A percentile compares a stretch with the other conserved stretches of the same genome.
Conservation (phyloP, 2,797 vertebrate species). For the Pogoniulus pusillus region DNA sequence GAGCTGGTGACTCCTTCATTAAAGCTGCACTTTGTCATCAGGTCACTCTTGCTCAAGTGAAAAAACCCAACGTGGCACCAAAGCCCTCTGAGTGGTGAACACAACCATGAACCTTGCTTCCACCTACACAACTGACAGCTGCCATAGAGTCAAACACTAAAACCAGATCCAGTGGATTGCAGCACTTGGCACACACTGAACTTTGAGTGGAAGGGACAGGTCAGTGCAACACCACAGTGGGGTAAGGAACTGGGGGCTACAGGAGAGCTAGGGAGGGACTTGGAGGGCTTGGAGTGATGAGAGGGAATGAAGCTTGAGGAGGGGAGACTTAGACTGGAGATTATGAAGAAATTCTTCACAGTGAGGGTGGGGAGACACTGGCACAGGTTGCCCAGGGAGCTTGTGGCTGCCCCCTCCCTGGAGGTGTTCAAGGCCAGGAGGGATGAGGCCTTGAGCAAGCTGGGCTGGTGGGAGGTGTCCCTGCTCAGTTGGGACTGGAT, state of each 20-base stretch:
- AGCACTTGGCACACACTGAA: neutral
- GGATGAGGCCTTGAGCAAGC: too few species aligned
- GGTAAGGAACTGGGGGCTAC: too few species aligned
- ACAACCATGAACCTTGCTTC: neutral
- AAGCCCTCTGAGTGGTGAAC: neutral
- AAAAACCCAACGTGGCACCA: neutral
- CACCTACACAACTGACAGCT: neutral
- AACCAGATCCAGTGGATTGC: neutral
- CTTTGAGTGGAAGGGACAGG: neutral
- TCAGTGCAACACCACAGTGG: neutral
- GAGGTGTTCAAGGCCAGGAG: too few species aligned
- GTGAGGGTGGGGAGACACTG: too few species aligned
- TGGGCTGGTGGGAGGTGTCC: too few species aligned
- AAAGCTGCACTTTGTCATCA: neutral
- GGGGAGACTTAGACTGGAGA: too few species aligned
- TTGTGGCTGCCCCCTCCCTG: too few species aligned
- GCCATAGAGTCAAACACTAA: neutral
- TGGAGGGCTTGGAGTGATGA: too few species aligned
- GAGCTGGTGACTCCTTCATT: neutral
- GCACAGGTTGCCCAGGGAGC: too few species aligned
- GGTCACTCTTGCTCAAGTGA: neutral
- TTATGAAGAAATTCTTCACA: too few species aligned
- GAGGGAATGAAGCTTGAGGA: too few species aligned
- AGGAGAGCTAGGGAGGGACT: neutral
- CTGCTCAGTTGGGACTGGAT: too few species aligned